Percentiles rank a stretch among this genome's conserved stretches.
phyloP scores from a whole-genome alignment of 2,113 vertebrate genomes.

The Cyanoramphus novaezelandiae region DNA sequence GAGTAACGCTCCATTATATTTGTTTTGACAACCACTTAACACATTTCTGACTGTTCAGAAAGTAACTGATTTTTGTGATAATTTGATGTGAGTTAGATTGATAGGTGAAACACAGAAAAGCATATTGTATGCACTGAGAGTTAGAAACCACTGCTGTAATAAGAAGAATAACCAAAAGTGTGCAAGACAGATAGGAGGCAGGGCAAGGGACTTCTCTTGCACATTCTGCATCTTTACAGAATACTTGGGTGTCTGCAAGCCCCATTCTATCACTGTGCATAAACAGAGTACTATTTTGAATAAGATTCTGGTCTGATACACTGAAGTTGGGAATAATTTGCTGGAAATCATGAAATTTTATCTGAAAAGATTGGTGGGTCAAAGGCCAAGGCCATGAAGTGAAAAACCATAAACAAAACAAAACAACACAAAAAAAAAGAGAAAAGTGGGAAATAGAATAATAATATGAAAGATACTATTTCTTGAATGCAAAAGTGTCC shows the following conservation, averaged over 20 bases:
- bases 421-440: neutral
- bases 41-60: neutral
- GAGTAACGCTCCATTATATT: neutral
- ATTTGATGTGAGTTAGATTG: neutral
- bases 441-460: neutral
- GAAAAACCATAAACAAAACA: neutral
- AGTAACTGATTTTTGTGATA: neutral
- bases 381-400: neutral
- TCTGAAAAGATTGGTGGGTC: neutral
- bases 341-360: neutral
- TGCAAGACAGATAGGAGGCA: neutral
- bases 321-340: neutral
- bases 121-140: neutral
- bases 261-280: neutral
- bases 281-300: neutral
- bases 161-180: neutral
- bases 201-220: neutral
- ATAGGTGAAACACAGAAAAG: neutral
- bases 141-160: neutral
- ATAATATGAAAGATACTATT: neutral
- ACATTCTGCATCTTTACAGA: neutral
- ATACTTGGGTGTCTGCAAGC: neutral
- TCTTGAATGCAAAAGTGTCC: neutral
- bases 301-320: neutral
- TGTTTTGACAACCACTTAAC: neutral